These are phyloP conservation scores for Dendrophyllia cribrosa DNA, from an alignment of 64 coral and sea anemone species.

Conservation along the genomic window DNA sequence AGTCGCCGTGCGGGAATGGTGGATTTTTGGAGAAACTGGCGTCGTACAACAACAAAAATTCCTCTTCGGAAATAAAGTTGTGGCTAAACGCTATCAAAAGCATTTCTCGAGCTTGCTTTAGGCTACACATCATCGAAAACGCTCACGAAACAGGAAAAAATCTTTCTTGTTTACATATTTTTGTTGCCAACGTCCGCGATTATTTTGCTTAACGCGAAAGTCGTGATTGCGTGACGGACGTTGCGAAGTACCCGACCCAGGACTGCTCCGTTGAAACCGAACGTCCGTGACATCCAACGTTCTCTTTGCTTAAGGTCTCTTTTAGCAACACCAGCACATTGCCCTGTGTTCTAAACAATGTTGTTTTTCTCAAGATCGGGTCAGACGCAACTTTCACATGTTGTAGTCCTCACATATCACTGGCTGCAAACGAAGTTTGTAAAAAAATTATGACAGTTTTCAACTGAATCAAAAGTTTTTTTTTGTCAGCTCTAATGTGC, in stretches of 20 bases:
- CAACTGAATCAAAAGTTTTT: no score
- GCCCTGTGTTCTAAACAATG: no score
- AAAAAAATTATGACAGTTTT: no score
- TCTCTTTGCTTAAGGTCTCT: background rate
- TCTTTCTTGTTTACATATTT: background rate
- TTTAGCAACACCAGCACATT: no score
- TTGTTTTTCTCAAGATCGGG: no score
- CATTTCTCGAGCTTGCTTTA: background rate
- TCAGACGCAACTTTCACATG: no score
- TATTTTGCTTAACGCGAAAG: conserved; percentile 3
- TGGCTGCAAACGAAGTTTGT: no score
- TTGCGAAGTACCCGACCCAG: background rate
- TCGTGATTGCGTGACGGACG: background rate
- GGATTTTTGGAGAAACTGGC: conserved; percentile 10
- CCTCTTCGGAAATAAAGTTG: background rate
- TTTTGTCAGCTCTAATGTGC: no score
- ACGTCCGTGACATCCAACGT: background rate
- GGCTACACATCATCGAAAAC: background rate
- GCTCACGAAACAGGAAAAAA: background rate
- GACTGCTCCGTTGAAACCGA: background rate
- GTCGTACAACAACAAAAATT: background rate
- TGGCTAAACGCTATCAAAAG: background rate
- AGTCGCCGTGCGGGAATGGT: background rate
- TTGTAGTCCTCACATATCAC: no score
- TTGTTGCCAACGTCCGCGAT: background rate